These are phyloP conservation scores for Phortica okadai DNA, from an alignment of 2,888 invertebrate genomes.

Conservation along the genomic window DNA sequence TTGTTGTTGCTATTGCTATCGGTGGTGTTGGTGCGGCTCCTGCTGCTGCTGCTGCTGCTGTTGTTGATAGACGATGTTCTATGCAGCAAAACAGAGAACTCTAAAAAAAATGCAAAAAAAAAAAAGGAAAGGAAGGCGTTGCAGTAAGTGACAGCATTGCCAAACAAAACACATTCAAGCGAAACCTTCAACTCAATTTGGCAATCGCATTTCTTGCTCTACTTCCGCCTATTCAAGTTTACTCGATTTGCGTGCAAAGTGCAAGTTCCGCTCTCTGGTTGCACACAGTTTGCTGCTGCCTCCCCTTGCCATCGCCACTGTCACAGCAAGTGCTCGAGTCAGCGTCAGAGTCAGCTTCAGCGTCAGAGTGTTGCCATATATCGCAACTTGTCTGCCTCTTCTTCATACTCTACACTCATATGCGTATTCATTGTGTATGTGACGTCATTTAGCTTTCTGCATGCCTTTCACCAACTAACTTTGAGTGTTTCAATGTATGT, in stretches of 20 bases:
- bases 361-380: slow-evolving; percentile 4
- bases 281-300: slow-evolving; percentile 26
- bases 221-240: slow-evolving; percentile 71
- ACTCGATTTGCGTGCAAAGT: slow-evolving; percentile 65
- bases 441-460: background rate
- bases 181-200: slow-evolving; percentile 70
- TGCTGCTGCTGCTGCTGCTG: background rate
- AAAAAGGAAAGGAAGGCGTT: slow-evolving; percentile 1
- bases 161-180: slow-evolving; percentile 71
- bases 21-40: background rate
- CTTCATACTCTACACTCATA: background rate
- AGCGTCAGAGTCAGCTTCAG: too few relatives aligned
- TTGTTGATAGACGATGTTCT: background rate
- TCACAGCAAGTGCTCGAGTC: slow-evolving; percentile 32
- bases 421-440: background rate
- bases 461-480: background rate
- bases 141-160: slow-evolving; percentile 58
- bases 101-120: background rate
- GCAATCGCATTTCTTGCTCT: slow-evolving; percentile 71
- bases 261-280: slow-evolving; percentile 29
- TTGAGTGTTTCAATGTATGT: background rate
- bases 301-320: slow-evolving; percentile 16
- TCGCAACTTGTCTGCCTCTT: background rate
- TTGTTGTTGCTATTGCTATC: background rate
- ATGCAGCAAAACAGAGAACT: slow-evolving; percentile 35